Evolutionary conservation across 2,113 vertebrate genomes (phyloP), one percentile per base, ranked within the genome.

Genomic region (Strix uralensis): DNA sequence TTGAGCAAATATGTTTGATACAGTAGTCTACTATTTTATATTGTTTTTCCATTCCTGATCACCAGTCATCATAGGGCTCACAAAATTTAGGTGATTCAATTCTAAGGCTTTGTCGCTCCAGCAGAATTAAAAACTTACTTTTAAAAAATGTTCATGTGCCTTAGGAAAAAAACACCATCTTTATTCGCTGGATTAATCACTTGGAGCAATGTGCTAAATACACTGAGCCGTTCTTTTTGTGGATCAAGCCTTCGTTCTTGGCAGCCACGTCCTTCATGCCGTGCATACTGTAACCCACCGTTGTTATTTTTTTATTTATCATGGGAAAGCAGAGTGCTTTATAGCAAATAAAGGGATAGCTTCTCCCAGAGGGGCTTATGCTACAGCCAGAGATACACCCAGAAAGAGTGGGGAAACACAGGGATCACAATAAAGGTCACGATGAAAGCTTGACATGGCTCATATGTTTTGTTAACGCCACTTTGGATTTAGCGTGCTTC

Each of bases 231-330:
- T 92, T 96, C 95, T 94, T 91, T 94, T 88, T 86, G 92, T 84
- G 91, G 93, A 67, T 89, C 91, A 82, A 89, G 77, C 77, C 70
- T 87, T 81, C 12, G 27, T 61, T 91, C 96, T 92, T 94, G 96
- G 95, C 96, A 96, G 77, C 42, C 70, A 65, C 18, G 4, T 87
- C 83, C 63, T 58, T 96, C 89, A 79, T 95, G 86, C 94, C 61
- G 0, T 23, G 91, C 95, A 95, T 94, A 66, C 93, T 95, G 84
- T 86, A 95, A 94, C 61, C 69, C 81, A 70, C 84, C 9, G 3
- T 27, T 89, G 86, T 63, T 95, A 59, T 67, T 85, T 89, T 91
- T 91, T 84, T 15, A 2, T 63, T 86, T 69, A n/a, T 62, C 65
- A 51, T 0, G 0, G 51, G 61, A 86, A 47, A 86, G 32, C 86